Evolutionary conservation across 2,888 invertebrate species (phyloP).

Genomic region (Prosapia bicincta): DNA sequence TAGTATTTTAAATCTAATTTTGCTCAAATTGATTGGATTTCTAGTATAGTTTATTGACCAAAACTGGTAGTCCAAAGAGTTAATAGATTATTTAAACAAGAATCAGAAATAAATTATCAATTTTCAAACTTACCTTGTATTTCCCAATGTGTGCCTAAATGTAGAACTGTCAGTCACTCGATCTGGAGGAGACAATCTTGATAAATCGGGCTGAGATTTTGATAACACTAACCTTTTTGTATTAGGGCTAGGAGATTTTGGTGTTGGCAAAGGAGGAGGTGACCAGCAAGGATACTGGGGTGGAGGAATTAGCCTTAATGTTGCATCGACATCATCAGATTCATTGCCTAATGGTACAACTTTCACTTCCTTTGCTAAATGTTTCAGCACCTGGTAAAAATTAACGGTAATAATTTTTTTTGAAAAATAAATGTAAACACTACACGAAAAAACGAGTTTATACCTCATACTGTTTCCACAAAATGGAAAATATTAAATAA

Average conservation of each 20-base stretch:
- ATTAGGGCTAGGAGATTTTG: conserved; percentile 6
- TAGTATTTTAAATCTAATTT: no score
- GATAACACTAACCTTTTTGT: conserved; percentile 43
- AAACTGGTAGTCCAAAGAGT: no score
- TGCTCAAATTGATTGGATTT: no score
- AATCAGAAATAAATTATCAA: no score
- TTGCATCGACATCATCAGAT: conserved; percentile 25
- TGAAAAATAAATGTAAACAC: no score
- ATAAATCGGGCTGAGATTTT: conserved; percentile 80
- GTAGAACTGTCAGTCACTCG: conserved; percentile 32
- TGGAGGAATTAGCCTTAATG: conserved; percentile 39
- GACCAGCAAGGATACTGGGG: conserved; percentile 44
- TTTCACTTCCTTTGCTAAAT: conserved; percentile 74
- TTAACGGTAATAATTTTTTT: no score
- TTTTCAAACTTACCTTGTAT: conserved; percentile 32
- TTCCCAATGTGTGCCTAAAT: conserved; percentile 36
- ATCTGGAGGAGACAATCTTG: conserved; percentile 49
- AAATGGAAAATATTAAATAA: no score
- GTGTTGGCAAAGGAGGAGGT: not conserved
- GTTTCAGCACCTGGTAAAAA: conserved; percentile 62
- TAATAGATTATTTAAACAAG: no score
- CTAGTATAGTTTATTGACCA: no score
- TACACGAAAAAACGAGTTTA: no score
- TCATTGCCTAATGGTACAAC: conserved; percentile 34
- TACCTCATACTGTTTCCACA: no score